Evolutionary conservation across 2,888 invertebrate genomes (phyloP), one percentile per base, ranked within the genome.

Genomic region (Ommatoiulus sabulosus): DNA sequence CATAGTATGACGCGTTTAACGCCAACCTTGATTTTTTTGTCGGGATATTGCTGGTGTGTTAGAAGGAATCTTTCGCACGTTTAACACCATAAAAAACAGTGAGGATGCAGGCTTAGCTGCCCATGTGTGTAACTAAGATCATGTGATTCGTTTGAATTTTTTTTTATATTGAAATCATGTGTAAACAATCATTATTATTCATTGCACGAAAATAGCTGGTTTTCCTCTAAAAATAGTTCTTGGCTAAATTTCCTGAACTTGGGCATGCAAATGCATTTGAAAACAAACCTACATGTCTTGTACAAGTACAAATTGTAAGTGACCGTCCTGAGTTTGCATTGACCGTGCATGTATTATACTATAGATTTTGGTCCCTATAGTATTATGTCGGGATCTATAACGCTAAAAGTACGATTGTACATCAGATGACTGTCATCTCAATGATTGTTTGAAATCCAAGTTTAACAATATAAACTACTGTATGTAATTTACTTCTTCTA

Each of bases 141-240:
- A 72, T 24, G 72, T 72, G 72, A 72, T 72, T 24, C 24, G 72
- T n/a, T 72, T 52, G 17, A 15, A n/a, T 8, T 0, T 24, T 72
- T 63, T 72, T 72, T 72, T 72, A 72, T 72, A 72, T 24, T 72
- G 72, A 72, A 24, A 72, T 72, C 72, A 72, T 72, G 72, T n/a
- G 72, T 24, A 72, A 72, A 24, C 12, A 10, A 2, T 72, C 72
- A 24, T 72, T 72, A 72, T n/a, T 72, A 72, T 72, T 72, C 72
- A 72, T 24, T 20, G 72, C 72, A 72, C 72, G 72, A 24, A 72
- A 24, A 72, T 72, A 10, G 8, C 72, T 24, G 24, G 8, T 72
- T 72, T 72, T 72, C 72, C 72, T 72, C 10, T 72, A 72, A 72
- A 72, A 72, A 72, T 24, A 63, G 5, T 7, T 63, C 6, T 7